Evolutionary conservation across 2,113 vertebrate species (phyloP).

Genomic region (Mixornis gularis): DNA sequence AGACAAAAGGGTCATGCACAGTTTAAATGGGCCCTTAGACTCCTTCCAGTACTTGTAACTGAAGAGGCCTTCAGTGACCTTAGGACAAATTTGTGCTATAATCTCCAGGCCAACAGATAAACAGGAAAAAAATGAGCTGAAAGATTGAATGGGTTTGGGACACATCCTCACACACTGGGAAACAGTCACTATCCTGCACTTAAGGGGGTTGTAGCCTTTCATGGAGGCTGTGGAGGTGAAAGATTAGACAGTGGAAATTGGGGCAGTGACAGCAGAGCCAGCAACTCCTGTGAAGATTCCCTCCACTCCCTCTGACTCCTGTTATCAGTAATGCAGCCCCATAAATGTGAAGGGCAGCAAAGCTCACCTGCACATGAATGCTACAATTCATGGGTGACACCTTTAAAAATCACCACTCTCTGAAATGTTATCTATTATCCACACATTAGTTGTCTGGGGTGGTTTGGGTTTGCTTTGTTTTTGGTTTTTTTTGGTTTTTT

Average conservation of each 20-base stretch:
- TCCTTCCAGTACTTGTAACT: background rate
- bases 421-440: background rate
- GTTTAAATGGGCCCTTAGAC: background rate
- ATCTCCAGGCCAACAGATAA: background rate
- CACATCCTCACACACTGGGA: background rate
- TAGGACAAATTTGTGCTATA: background rate
- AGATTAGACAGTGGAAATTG: background rate
- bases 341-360: background rate
- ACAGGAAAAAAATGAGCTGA: conserved; percentile 8
- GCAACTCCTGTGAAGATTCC: background rate
- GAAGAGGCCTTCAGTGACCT: background rate
- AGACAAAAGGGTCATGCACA: background rate
- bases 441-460: background rate
- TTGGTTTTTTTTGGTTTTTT: background rate
- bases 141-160: background rate
- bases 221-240: background rate
- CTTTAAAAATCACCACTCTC: background rate
- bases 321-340: background rate
- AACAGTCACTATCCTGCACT: background rate
- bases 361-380: background rate
- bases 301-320: background rate
- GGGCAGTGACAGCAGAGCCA: background rate
- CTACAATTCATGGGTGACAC: background rate
- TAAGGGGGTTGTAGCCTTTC: background rate
- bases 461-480: background rate